Evolutionary conservation across 2,888 invertebrate species (phyloP).

Genomic region (Imbricaverruca yamaguchii): DNA sequence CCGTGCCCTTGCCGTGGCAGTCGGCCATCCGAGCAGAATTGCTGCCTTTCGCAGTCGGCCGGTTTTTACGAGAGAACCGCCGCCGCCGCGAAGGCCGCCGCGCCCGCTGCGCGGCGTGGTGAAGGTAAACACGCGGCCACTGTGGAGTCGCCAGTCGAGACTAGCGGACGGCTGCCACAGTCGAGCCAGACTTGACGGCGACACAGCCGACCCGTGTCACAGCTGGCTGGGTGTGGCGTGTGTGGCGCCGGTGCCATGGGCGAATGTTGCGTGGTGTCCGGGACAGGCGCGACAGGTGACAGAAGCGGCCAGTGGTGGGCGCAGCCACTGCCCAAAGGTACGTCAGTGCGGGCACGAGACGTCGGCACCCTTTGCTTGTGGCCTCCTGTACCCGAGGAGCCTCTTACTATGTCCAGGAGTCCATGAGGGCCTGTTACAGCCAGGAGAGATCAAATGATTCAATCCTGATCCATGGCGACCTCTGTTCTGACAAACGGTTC

Average conservation of each 20-base stretch:
- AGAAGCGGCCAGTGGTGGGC: background rate
- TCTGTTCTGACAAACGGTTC: no score
- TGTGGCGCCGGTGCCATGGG: background rate
- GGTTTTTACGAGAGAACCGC: background rate
- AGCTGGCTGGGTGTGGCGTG: background rate
- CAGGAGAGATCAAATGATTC: no score
- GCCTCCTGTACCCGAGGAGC: no score
- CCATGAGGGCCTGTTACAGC: no score
- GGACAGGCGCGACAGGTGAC: background rate
- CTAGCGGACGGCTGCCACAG: background rate
- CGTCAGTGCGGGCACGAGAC: background rate
- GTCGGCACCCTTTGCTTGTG: background rate
- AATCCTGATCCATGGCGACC: no score
- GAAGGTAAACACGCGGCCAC: constrained; percentile 3
- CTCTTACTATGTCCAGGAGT: no score
- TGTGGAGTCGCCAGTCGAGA: background rate
- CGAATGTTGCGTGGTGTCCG: background rate
- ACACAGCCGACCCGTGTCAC: background rate
- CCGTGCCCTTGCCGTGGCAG: background rate
- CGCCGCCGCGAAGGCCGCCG: background rate
- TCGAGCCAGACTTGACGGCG: background rate
- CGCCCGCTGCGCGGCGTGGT: background rate
- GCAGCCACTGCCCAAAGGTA: background rate
- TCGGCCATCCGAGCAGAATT: background rate
- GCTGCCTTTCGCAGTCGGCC: background rate